phyloP scores from a whole-genome alignment of 2,797 vertebrate species.

The Melopsittacus undulatus region DNA sequence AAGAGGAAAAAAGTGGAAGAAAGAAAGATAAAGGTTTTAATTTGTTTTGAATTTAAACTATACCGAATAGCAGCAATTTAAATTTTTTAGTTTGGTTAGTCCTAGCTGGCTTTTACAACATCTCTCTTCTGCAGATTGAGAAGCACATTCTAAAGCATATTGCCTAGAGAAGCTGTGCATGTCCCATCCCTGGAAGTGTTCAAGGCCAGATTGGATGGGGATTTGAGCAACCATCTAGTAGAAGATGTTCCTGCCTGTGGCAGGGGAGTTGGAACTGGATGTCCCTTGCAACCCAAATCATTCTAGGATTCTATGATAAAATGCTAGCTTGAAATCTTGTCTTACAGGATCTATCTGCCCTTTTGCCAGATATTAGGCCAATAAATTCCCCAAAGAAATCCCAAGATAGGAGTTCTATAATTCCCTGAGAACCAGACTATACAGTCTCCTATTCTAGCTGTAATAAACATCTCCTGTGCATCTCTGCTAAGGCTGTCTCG shows the following conservation, averaged over 20 bases:
- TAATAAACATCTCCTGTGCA: background rate
- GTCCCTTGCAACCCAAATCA: background rate
- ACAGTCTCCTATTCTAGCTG: background rate
- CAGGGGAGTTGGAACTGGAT: background rate
- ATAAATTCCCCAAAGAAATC: background rate
- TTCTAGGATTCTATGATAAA: background rate
- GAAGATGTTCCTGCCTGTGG: background rate
- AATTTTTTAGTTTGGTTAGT: background rate
- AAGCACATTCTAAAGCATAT: background rate
- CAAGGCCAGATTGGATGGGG: background rate
- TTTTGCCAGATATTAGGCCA: background rate
- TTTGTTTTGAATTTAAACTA: background rate
- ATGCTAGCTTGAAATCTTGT: background rate
- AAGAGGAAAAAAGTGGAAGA: background rate
- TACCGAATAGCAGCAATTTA: background rate
- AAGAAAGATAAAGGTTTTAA: background rate
- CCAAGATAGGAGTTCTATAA: background rate
- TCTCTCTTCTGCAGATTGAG: background rate
- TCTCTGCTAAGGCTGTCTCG: background rate
- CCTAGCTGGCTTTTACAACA: background rate
- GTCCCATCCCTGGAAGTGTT: background rate
- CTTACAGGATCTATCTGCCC: background rate
- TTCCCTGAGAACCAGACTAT: background rate
- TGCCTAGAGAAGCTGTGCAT: background rate
- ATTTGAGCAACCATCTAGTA: background rate